Conservation (phyloP, 23 tunicate species). For the Styela plicata region DNA sequence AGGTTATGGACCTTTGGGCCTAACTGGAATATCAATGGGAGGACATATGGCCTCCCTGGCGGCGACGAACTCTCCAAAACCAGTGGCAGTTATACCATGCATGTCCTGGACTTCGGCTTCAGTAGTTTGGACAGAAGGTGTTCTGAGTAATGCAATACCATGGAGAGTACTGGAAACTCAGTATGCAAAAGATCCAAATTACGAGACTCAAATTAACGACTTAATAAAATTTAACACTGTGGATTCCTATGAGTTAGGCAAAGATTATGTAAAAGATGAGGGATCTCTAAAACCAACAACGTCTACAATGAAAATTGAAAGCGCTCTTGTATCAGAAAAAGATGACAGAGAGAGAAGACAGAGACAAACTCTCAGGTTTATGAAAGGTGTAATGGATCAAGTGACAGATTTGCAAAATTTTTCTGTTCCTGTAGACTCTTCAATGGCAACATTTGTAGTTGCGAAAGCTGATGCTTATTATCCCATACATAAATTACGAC, state of each 20-base stretch:
- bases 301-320: neutral
- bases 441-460: constrained; percentile 67
- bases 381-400: constrained; percentile 91
- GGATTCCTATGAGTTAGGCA: constrained; percentile 55
- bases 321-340: neutral
- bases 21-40: constrained; percentile 96
- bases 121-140: constrained; percentile 95
- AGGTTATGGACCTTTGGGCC: constrained; percentile 82
- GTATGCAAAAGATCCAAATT: constrained; percentile 38
- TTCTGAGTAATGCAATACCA: constrained; percentile 67
- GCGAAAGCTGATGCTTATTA: constrained; percentile 88
- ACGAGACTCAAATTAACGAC: constrained; percentile 50
- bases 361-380: constrained; percentile 57
- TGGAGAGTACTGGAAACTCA: constrained; percentile 77
- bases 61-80: constrained; percentile 87
- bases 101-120: constrained; percentile 97
- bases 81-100: constrained; percentile 76
- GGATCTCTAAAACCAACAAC: neutral
- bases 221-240: constrained; percentile 30
- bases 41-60: constrained; percentile 97
- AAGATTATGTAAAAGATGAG: constrained; percentile 22
- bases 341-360: constrained; percentile 35
- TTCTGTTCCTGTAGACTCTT: constrained; percentile 59
- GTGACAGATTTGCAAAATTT: constrained; percentile 81
- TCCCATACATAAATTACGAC: constrained; percentile 40